These are phyloP conservation scores for Onychomys leucogaster DNA, from an alignment of 2,797 vertebrate species.

Conservation along the genomic window DNA sequence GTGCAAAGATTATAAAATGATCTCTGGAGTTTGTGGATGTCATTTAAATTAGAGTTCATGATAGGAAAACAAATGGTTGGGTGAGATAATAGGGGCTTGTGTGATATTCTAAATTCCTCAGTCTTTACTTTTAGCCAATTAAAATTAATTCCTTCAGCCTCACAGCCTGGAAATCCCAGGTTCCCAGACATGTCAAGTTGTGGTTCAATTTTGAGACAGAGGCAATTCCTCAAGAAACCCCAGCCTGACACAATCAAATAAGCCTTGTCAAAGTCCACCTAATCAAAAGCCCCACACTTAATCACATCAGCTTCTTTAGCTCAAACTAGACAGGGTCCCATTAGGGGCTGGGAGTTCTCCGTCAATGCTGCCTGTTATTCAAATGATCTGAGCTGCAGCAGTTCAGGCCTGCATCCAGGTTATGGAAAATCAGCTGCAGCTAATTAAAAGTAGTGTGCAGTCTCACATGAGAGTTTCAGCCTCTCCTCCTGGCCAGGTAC, in stretches of 20 bases:
- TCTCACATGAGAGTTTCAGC: neutral
- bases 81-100: constrained; percentile 35
- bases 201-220: constrained; percentile 83
- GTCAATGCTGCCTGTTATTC: constrained; percentile 82
- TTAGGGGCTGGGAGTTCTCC: constrained; percentile 80
- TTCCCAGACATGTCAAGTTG: constrained; percentile 84
- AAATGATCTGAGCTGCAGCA: constrained; percentile 74
- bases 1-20: constrained; percentile 61
- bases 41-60: constrained; percentile 70
- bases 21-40: constrained; percentile 5
- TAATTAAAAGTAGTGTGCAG: constrained; percentile 72
- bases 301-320: constrained; percentile 87
- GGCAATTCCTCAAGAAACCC: constrained; percentile 87
- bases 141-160: constrained; percentile 87
- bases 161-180: constrained; percentile 83
- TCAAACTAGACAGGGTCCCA: constrained; percentile 83
- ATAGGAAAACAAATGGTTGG: constrained; percentile 75
- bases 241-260: constrained; percentile 87
- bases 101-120: constrained; percentile 77
- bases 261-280: constrained; percentile 88
- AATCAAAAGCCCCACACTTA: constrained; percentile 87
- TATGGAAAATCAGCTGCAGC: constrained; percentile 67
- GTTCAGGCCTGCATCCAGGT: constrained; percentile 65
- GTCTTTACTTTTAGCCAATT: constrained; percentile 87
- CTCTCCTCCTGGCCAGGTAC: neutral